These are phyloP conservation scores for Bradypus variegatus DNA, from an alignment of 2,797 vertebrate species.

Conservation along the genomic window DNA sequence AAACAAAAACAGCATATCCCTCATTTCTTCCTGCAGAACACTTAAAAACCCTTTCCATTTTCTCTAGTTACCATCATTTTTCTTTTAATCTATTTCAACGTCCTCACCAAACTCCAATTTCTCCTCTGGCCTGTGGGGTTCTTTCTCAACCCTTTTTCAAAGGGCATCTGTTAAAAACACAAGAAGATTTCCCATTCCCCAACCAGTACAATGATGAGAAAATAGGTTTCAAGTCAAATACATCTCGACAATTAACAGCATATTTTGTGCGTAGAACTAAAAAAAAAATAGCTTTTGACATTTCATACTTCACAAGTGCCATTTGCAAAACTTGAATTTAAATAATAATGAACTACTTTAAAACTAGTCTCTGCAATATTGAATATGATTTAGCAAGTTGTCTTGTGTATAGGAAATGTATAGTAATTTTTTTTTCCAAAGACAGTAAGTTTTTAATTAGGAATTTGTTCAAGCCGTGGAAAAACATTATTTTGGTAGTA, in stretches of 20 bases:
- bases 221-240: conserved; percentile 16
- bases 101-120: neutral
- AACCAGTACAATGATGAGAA: neutral
- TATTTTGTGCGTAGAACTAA: neutral
- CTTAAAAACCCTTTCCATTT: neutral
- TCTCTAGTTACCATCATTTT: neutral
- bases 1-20: neutral
- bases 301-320: conserved; percentile 17
- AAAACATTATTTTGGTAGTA: neutral
- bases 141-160: neutral
- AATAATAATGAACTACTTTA: conserved; percentile 14
- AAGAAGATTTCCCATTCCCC: neutral
- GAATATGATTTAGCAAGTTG: neutral
- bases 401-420: neutral
- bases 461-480: neutral
- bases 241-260: neutral
- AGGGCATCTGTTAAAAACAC: neutral
- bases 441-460: neutral
- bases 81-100: neutral
- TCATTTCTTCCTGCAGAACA: neutral
- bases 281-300: conserved; percentile 21
- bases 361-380: neutral
- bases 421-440: neutral
- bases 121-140: neutral
- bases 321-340: conserved; percentile 26